Conservation (phyloP, 2,888 invertebrate species). For the Volucella inflata region DNA sequence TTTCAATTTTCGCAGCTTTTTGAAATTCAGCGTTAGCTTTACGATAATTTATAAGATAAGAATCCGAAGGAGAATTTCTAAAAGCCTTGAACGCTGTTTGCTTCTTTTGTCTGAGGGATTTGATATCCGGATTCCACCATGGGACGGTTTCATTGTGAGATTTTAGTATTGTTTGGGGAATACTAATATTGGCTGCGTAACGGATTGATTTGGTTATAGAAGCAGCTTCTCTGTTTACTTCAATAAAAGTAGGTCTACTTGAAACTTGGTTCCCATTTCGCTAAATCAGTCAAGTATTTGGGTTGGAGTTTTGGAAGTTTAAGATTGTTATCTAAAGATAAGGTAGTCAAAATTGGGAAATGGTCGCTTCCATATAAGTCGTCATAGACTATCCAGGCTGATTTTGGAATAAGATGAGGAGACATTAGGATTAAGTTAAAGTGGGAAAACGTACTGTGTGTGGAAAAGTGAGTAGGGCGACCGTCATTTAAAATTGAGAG, state of each 20-base stretch:
- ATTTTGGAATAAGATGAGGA: slow-evolving; percentile 23
- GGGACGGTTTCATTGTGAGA: too few species aligned
- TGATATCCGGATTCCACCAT: too few species aligned
- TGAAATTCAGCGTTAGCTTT: too few species aligned
- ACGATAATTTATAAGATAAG: too few species aligned
- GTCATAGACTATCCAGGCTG: slow-evolving; percentile 32
- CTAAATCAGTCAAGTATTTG: slow-evolving; percentile 30
- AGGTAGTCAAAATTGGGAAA: slow-evolving; percentile 30
- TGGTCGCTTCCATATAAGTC: slow-evolving; percentile 48
- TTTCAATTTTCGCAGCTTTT: too few species aligned
- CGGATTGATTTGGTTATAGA: too few species aligned
- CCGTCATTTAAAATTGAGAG: slow-evolving; percentile 51
- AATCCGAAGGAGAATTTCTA: too few species aligned
- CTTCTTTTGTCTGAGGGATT: too few species aligned
- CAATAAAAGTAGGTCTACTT: slow-evolving; percentile 5
- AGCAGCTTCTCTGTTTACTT: slow-evolving; percentile 4
- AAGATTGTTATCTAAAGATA: slow-evolving; percentile 19
- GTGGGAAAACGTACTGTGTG: slow-evolving; percentile 42
- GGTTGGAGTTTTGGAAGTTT: slow-evolving; percentile 17
- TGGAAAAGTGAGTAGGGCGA: slow-evolving; percentile 50
- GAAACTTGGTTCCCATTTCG: slow-evolving; percentile 27
- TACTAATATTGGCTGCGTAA: too few species aligned
- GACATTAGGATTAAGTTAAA: slow-evolving; percentile 42
- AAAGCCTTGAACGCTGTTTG: too few species aligned
- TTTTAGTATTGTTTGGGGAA: too few species aligned